Evolutionary conservation across 2,888 invertebrate species (phyloP), one percentile per base, ranked within the genome.

Genomic region (Rosalia funebris): DNA sequence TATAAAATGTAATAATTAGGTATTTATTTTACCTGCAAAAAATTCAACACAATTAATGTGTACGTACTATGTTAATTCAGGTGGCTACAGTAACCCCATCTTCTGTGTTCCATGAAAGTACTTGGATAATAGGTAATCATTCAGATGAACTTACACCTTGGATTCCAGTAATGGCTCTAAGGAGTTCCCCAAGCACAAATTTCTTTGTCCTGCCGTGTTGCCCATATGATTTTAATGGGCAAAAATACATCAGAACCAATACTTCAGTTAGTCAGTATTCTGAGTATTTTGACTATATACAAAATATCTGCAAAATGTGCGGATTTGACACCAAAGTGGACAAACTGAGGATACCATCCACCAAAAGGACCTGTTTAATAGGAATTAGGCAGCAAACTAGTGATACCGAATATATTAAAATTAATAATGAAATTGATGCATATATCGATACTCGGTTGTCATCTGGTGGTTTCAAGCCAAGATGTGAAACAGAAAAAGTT

Each of bases 101-200:
- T 48, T 84, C 85, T 62, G 76, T 87, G 39, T 93, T 91, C 74
- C 87, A 90, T 5, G 86, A 89, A n/a, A 86, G 85, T 19, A 92
- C 95, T 75, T 97, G 97, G 96, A 83, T 99, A 48, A 96, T 99
- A 78, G 99, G 98, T 50, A 99, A 99, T 82, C 99, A 99, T 84
- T 96, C 97, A 10, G 99, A 99, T 84, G 98, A 99, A 80, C 82
- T 99, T n/a, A 98, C 98, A 5, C 97, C 98, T 0, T 99, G 98
- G 98, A 90, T 99, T 73, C 96, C 98, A 14, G 90, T 98, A 0
- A 89, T 98, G 71, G 91, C 98, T 17, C 88, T 94, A 0, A 85
- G 86, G 57, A 91, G 91, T 82, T 91, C 91, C 0, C 87, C 85
- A 55, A 83, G 83, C 19, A 90, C 91, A 58, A 90, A 89, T 59